These are phyloP conservation scores for Trididemnum miniatum DNA, from an alignment of 23 tunicate species.

Conservation along the genomic window DNA sequence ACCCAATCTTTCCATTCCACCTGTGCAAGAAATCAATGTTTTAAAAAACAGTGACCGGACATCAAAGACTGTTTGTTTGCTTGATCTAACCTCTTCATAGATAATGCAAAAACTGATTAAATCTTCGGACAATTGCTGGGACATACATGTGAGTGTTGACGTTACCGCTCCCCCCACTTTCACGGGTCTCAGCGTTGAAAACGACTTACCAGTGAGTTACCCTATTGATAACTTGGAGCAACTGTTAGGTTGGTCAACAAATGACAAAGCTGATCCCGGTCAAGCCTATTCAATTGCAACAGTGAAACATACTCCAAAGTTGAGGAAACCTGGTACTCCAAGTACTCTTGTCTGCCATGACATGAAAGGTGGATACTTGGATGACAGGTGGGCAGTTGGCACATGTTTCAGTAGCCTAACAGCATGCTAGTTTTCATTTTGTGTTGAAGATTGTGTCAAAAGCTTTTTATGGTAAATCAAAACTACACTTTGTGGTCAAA, in stretches of 20 bases:
- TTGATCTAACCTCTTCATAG: not conserved
- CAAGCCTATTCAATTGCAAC: constrained; percentile 60
- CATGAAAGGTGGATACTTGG: constrained; percentile 74
- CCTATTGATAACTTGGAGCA: constrained; percentile 71
- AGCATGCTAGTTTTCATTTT: no score
- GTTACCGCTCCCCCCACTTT: constrained; percentile 25
- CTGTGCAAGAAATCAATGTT: constrained; percentile 34
- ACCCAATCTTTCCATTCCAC: not conserved
- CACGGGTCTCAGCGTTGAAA: constrained; percentile 68
- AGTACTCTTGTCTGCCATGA: constrained; percentile 80
- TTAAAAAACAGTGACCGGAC: not conserved
- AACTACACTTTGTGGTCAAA: no score
- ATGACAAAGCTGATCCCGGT: constrained; percentile 60
- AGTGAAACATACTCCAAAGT: constrained; percentile 53
- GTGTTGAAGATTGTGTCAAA: no score
- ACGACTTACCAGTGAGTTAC: constrained; percentile 55
- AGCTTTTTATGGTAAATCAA: no score
- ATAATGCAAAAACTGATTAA: no score
- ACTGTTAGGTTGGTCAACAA: constrained; percentile 56
- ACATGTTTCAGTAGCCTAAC: no score
- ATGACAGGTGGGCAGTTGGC: constrained; percentile 78
- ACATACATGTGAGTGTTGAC: constrained; percentile 30
- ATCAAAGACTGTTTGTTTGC: constrained; percentile 2
- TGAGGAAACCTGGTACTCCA: constrained; percentile 28
- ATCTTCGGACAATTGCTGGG: not conserved